phyloP scores from a whole-genome alignment of 2,797 vertebrate species.

The Thripadectes ignobilis region DNA sequence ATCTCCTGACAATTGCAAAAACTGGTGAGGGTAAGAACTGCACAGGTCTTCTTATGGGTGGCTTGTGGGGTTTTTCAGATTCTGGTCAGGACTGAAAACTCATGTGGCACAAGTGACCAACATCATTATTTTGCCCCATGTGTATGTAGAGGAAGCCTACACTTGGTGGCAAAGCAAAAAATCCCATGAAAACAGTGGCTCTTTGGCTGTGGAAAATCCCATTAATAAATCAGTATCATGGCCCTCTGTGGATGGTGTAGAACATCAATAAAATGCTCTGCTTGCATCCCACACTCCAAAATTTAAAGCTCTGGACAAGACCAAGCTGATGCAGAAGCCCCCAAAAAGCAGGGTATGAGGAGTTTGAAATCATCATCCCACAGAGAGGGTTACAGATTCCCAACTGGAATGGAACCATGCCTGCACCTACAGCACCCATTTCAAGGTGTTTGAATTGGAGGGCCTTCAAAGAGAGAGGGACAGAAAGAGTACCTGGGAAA shows the following conservation, averaged over 20 bases:
- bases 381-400: neutral
- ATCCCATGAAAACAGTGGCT: neutral
- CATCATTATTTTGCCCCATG: neutral
- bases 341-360: neutral
- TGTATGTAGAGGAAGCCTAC: neutral
- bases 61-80: neutral
- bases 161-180: neutral
- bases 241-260: neutral
- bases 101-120: neutral
- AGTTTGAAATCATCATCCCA: neutral
- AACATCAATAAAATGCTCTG: neutral
- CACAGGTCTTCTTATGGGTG: neutral
- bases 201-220: neutral
- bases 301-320: neutral
- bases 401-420: neutral
- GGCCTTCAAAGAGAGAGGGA: rapidly evolving
- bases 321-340: neutral
- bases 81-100: neutral
- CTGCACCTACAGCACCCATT: neutral
- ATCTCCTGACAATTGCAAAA: neutral
- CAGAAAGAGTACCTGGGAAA: neutral
- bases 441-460: neutral
- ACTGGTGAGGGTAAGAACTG: neutral
- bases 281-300: neutral
- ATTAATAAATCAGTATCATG: neutral